These are phyloP conservation scores for Corythornis vintsioides DNA, from an alignment of 2,113 vertebrate species.

Conservation along the genomic window DNA sequence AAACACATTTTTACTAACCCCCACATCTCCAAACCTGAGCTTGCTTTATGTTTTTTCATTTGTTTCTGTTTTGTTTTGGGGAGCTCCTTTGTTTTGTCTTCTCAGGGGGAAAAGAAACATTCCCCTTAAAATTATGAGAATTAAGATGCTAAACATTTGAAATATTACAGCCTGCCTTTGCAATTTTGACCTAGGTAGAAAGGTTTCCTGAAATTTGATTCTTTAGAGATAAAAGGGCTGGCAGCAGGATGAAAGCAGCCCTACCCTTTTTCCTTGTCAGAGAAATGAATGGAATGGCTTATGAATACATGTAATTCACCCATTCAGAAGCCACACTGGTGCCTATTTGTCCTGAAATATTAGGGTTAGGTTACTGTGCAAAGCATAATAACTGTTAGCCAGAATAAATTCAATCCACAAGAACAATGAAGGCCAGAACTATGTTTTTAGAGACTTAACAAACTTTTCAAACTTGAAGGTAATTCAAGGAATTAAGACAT, in stretches of 20 bases:
- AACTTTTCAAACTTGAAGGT: neutral
- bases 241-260: constrained; percentile 69
- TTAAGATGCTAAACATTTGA: constrained; percentile 52
- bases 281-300: constrained; percentile 65
- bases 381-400: constrained; percentile 46
- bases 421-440: constrained; percentile 49
- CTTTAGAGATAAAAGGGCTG: constrained; percentile 73
- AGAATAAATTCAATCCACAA: constrained; percentile 60
- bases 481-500: neutral
- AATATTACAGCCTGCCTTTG: constrained; percentile 71
- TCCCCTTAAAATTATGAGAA: constrained; percentile 40
- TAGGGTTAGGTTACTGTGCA: constrained; percentile 73
- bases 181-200: constrained; percentile 74
- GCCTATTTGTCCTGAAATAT: constrained; percentile 74
- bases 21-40: neutral
- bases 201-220: constrained; percentile 81
- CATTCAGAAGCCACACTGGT: constrained; percentile 67
- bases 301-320: constrained; percentile 52
- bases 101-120: neutral
- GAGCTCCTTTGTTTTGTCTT: constrained; percentile 5
- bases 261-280: constrained; percentile 38
- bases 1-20: constrained; percentile 38
- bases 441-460: neutral
- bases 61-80: neutral
- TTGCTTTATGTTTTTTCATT: neutral